A percentile compares a stretch with the other conserved stretches of the same genome.
These are phyloP conservation scores for Callithrix jacchus DNA, from an alignment of 2,113 vertebrate species.

Conservation along the genomic window DNA sequence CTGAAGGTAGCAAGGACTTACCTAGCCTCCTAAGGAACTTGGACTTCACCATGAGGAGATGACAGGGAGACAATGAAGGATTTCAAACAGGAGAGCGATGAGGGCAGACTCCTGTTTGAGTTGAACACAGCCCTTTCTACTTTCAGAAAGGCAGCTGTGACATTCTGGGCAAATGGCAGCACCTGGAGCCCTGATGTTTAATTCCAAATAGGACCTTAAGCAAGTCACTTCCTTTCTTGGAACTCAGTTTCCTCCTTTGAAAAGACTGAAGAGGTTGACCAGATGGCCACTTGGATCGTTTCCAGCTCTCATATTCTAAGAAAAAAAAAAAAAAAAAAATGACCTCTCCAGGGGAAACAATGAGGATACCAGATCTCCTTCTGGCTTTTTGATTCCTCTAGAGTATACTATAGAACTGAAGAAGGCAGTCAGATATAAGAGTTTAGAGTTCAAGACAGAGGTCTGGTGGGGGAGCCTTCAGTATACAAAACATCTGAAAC, in stretches of 20 bases:
- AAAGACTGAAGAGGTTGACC: slow-evolving; percentile 25
- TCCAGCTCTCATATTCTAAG: background rate
- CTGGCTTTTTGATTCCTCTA: background rate
- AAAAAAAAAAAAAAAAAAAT: background rate
- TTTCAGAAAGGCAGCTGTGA: background rate
- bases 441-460: background rate
- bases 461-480: background rate
- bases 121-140: background rate
- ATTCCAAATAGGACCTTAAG: background rate
- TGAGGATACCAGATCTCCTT: background rate
- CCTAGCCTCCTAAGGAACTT: background rate
- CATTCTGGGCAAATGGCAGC: background rate
- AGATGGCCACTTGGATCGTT: slow-evolving; percentile 36
- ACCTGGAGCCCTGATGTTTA: background rate
- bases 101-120: background rate
- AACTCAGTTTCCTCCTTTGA: slow-evolving; percentile 46
- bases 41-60: background rate
- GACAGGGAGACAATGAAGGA: background rate
- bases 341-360: background rate
- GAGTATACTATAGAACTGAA: background rate
- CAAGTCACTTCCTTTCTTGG: slow-evolving; percentile 42
- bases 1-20: background rate
- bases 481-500: background rate
- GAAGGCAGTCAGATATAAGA: background rate
- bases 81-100: background rate